Evolutionary conservation across 2,888 invertebrate genomes (phyloP).

Genomic region (Ennomos quercinarius): DNA sequence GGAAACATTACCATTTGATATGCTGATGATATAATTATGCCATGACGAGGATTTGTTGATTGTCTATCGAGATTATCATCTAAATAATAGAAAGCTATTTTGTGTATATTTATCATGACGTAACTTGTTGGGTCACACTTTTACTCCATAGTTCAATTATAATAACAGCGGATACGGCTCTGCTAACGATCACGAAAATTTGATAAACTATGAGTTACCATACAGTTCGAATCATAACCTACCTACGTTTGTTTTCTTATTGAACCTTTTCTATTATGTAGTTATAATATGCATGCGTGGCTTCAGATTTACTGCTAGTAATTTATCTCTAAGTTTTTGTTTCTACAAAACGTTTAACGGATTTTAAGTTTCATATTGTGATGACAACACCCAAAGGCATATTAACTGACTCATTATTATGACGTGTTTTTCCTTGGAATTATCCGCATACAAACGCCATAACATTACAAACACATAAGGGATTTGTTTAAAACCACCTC

Average conservation of each 20-base stretch:
- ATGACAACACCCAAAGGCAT: constrained; percentile 5
- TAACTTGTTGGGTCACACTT: constrained; percentile 61
- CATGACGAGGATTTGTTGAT: constrained; percentile 43
- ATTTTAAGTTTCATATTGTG: constrained; percentile 22
- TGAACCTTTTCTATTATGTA: neutral
- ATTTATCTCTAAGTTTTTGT: constrained; percentile 21
- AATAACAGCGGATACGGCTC: constrained; percentile 55
- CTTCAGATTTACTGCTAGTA: constrained; percentile 16
- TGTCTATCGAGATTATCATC: constrained; percentile 33
- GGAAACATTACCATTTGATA: constrained; percentile 40
- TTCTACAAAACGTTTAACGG: constrained; percentile 4
- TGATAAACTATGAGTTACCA: constrained; percentile 41
- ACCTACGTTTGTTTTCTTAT: constrained; percentile 10
- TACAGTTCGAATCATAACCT: constrained; percentile 28
- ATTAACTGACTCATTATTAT: constrained; percentile 37
- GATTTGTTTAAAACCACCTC: constrained; percentile 28
- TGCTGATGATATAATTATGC: constrained; percentile 39
- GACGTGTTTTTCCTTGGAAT: constrained; percentile 20
- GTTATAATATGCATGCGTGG: neutral
- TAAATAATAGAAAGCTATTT: constrained; percentile 60
- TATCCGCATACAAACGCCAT: constrained; percentile 24
- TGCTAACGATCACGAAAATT: constrained; percentile 47
- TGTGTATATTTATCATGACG: constrained; percentile 52
- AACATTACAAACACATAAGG: constrained; percentile 14
- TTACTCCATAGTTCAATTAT: constrained; percentile 60